Conservation (phyloP, 2,797 vertebrate species). For the Leucoraja ocellata region DNA sequence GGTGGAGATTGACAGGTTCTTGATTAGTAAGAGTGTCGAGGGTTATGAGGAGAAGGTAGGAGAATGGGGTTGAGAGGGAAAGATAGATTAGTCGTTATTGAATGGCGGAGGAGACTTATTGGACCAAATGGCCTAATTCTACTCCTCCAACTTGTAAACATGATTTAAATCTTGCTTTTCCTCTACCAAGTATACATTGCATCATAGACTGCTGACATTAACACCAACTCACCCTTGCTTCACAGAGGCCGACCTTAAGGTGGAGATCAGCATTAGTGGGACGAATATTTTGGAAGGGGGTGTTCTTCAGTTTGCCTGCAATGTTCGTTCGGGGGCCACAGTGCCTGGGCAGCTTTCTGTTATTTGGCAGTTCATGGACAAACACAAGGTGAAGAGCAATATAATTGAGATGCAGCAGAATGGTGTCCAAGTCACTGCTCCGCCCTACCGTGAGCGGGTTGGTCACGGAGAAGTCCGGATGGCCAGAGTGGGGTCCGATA, state of each 20-base stretch:
- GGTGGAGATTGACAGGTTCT: too few relatives aligned
- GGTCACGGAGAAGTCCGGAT: conserved; percentile 54
- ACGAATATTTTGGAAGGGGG: conserved; percentile 53
- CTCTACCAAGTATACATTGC: not conserved
- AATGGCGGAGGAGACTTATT: too few relatives aligned
- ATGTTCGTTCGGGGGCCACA: conserved; percentile 47
- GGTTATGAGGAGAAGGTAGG: too few relatives aligned
- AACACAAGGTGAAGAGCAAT: not conserved
- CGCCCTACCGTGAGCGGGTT: conserved; percentile 51
- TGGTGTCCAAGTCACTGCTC: conserved; percentile 57
- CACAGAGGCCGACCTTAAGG: conserved; percentile 57
- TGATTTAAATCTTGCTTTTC: not conserved
- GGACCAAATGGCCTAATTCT: too few relatives aligned
- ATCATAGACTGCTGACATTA: not conserved
- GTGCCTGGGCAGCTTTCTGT: conserved; percentile 57
- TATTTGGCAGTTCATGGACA: conserved; percentile 61
- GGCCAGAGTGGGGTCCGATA: conserved; percentile 55
- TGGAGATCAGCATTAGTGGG: conserved; percentile 48
- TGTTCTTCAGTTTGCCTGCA: conserved; percentile 57
- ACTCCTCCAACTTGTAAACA: too few relatives aligned
- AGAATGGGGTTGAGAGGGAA: too few relatives aligned
- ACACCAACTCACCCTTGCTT: conserved; percentile 25
- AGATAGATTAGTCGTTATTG: too few relatives aligned
- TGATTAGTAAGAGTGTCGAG: too few relatives aligned
- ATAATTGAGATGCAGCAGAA: conserved; percentile 58